A percentile compares a stretch with the other conserved stretches of the same genome.
phyloP scores from a whole-genome alignment of 2,113 vertebrate species.

The Bos indicus region DNA sequence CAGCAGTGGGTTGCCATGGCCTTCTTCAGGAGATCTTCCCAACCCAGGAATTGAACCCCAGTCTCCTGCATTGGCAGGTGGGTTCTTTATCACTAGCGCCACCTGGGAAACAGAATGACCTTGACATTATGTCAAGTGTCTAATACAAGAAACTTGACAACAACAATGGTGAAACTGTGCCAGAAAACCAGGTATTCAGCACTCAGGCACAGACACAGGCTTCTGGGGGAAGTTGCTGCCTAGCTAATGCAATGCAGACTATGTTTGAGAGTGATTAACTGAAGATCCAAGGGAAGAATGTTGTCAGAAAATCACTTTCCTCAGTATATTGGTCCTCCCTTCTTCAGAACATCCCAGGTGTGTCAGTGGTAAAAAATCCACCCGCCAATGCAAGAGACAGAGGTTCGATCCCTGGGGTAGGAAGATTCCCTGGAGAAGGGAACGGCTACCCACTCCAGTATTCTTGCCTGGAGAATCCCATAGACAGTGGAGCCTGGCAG shows the following conservation, averaged over 20 bases:
- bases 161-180: background rate
- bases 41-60: background rate
- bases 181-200: background rate
- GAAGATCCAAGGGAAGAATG: background rate
- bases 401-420: background rate
- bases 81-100: background rate
- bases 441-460: background rate
- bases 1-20: background rate
- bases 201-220: background rate
- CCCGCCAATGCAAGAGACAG: background rate
- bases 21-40: background rate
- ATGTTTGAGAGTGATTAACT: background rate
- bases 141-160: background rate
- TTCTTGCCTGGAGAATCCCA: background rate
- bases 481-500: background rate
- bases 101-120: background rate
- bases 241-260: background rate
- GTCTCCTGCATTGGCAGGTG: background rate
- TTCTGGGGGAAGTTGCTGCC: background rate
- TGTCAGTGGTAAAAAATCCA: background rate
- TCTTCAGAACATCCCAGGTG: background rate
- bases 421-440: background rate
- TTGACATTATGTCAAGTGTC: background rate
- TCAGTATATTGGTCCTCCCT: background rate
- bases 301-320: background rate